Conservation (phyloP, 2,888 invertebrate genomes). For the Tiliacea aurago region DNA sequence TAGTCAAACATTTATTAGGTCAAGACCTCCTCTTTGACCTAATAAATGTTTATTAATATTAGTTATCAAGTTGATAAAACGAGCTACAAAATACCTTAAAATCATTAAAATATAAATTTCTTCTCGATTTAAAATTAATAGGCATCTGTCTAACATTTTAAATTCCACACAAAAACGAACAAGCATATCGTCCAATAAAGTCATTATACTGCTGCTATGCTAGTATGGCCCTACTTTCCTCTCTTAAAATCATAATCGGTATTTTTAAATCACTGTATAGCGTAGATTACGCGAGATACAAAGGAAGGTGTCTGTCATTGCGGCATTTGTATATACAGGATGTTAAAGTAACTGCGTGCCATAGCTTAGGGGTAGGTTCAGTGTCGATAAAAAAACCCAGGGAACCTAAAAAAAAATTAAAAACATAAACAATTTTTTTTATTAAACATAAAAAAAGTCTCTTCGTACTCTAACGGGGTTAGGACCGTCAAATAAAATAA, state of each 20-base stretch:
- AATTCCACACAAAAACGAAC: neutral
- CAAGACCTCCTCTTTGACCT: neutral
- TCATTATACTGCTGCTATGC: neutral
- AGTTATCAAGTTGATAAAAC: constrained; percentile 8
- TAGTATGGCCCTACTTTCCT: too few species aligned
- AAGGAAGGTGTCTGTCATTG: neutral
- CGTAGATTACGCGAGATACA: neutral
- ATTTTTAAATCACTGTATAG: neutral
- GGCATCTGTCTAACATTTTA: neutral
- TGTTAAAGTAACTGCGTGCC: too few species aligned
- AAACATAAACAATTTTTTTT: too few species aligned
- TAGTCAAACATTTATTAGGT: too few species aligned
- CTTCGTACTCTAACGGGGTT: too few species aligned
- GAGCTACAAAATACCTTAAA: neutral
- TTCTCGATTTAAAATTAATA: neutral
- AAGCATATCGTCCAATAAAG: neutral
- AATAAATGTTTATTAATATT: neutral
- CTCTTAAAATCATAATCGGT: neutral
- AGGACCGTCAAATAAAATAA: too few species aligned
- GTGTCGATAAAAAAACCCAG: too few species aligned
- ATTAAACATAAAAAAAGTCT: too few species aligned
- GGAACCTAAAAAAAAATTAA: too few species aligned
- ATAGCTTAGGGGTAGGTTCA: too few species aligned
- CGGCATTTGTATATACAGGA: neutral
- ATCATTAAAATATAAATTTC: neutral